These are phyloP conservation scores for Tetranychus truncatus DNA, from an alignment of 2,888 invertebrate species.

Conservation along the genomic window DNA sequence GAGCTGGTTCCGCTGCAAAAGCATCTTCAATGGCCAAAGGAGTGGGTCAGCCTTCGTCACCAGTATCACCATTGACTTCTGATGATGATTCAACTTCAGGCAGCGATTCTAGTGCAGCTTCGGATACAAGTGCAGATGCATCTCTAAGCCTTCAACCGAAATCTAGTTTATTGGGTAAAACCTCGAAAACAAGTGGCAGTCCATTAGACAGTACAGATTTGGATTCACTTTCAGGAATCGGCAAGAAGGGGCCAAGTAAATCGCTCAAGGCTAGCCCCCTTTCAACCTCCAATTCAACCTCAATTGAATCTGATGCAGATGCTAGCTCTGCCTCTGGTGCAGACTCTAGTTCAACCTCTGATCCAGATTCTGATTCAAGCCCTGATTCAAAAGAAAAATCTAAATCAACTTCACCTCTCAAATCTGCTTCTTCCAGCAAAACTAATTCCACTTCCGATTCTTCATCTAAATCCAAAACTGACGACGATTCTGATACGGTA, in stretches of 20 bases:
- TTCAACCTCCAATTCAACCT: too few relatives aligned
- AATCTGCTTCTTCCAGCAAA: neutral
- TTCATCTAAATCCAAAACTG: neutral
- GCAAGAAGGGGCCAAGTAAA: too few relatives aligned
- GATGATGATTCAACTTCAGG: neutral
- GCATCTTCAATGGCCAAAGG: too few relatives aligned
- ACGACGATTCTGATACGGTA: neutral
- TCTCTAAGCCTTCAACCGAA: neutral
- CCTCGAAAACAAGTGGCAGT: neutral
- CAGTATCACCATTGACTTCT: too few relatives aligned
- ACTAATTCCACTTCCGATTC: neutral
- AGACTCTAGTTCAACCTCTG: too few relatives aligned
- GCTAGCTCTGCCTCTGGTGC: too few relatives aligned
- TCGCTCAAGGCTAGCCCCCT: too few relatives aligned
- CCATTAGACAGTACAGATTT: neutral
- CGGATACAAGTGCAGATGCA: neutral
- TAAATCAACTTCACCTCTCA: neutral
- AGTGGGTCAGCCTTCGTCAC: too few relatives aligned
- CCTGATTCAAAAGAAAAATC: neutral
- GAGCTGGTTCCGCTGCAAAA: too few relatives aligned
- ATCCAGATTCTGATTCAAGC: too few relatives aligned
- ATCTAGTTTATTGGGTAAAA: neutral
- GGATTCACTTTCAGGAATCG: too few relatives aligned
- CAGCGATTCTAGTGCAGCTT: neutral
- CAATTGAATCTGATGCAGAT: too few relatives aligned